Evolutionary conservation across 2,888 invertebrate species (phyloP).

Genomic region (Endotricha flammealis): DNA sequence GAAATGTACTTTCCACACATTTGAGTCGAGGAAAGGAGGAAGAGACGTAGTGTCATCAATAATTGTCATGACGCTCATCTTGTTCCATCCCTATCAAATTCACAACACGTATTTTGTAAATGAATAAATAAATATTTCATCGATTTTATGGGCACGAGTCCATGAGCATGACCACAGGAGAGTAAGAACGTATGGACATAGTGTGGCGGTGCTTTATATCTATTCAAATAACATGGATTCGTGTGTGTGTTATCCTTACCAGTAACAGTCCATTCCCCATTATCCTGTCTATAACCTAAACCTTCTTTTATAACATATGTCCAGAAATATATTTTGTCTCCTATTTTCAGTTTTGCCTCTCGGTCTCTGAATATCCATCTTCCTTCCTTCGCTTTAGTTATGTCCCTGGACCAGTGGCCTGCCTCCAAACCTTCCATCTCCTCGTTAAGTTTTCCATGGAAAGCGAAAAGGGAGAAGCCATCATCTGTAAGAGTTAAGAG

Average conservation of each 20-base stretch:
- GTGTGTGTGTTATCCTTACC: conserved; percentile 62
- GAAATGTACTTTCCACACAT: no score
- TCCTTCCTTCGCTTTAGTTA: conserved; percentile 78
- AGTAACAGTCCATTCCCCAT: conserved; percentile 76
- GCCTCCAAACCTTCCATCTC: conserved; percentile 84
- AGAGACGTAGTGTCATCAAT: no score
- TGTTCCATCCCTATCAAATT: no score
- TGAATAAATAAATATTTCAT: no score
- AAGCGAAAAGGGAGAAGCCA: conserved; percentile 74
- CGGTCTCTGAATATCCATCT: conserved; percentile 83
- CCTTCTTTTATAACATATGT: conserved; percentile 83
- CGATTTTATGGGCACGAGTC: no score
- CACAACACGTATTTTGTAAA: no score
- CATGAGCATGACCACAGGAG: no score
- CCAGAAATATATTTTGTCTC: conserved; percentile 87
- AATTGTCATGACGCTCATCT: no score
- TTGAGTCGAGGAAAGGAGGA: no score
- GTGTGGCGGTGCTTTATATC: no score
- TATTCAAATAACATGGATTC: no score
- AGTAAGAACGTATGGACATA: no score
- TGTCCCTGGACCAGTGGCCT: conserved; percentile 82
- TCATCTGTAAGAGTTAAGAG: conserved; percentile 75
- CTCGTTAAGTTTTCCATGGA: conserved; percentile 83
- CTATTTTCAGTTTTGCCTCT: conserved; percentile 76
- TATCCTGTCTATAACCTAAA: conserved; percentile 83